Evolutionary conservation across 2,888 invertebrate species (phyloP).

Genomic region (Acleris emargana): DNA sequence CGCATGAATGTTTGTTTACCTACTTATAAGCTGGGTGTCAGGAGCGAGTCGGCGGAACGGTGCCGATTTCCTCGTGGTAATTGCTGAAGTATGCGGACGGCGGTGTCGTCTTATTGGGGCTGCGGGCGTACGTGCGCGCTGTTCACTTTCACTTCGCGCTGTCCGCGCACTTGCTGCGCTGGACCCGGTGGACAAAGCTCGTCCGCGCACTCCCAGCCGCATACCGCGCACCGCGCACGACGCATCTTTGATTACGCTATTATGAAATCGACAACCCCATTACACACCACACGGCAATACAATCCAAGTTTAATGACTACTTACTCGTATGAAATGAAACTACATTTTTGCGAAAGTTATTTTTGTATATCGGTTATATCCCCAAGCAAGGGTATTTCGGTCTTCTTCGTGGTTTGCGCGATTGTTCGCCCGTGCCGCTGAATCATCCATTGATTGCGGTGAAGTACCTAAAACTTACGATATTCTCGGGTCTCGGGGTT

Average conservation of each 20-base stretch:
- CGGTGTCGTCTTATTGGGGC: constrained; percentile 81
- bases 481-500: constrained; percentile 8
- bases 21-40: constrained; percentile 47
- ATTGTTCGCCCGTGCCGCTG: not conserved
- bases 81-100: constrained; percentile 81
- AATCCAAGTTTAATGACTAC: not conserved
- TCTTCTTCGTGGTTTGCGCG: too few relatives aligned
- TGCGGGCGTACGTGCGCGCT: constrained; percentile 75
- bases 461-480: constrained; percentile 11
- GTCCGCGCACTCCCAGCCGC: constrained; percentile 25
- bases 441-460: constrained; percentile 13
- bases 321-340: too few relatives aligned
- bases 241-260: constrained; percentile 28
- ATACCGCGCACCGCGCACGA: constrained; percentile 21
- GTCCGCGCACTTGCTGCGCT: constrained; percentile 61
- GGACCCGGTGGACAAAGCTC: constrained; percentile 46
- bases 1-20: constrained; percentile 30
- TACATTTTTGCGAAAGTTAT: too few relatives aligned
- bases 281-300: constrained; percentile 2
- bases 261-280: constrained; percentile 23
- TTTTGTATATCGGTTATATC: too few relatives aligned
- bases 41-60: constrained; percentile 61
- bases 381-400: too few relatives aligned
- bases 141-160: constrained; percentile 79
- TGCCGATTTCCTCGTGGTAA: constrained; percentile 81